phyloP scores from a whole-genome alignment of 2,113 vertebrate species.

The Talpa occidentalis region DNA sequence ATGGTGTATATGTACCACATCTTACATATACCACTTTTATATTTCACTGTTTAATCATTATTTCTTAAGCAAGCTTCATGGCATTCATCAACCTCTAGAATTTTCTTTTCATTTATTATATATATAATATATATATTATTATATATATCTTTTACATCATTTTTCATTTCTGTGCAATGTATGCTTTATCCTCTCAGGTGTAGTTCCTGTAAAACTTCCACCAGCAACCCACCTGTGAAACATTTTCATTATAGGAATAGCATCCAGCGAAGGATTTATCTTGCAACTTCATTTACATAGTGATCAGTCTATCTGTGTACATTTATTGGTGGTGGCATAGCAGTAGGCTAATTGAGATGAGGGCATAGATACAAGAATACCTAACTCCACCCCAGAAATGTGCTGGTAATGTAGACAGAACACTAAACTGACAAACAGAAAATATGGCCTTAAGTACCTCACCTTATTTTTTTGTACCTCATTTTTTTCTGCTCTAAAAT shows the following conservation, averaged over 20 bases:
- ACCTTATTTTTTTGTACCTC: background rate
- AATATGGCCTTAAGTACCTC: rapidly evolving
- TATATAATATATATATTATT: too few species aligned
- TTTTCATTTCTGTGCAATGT: too few species aligned
- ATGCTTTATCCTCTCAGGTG: too few species aligned
- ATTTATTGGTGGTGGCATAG: background rate
- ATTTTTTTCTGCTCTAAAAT: background rate
- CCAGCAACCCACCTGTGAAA: too few species aligned
- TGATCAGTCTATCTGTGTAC: background rate
- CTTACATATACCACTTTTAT: background rate
- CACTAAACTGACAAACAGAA: background rate
- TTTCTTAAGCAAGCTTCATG: background rate
- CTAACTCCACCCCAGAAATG: background rate
- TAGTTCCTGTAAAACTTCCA: too few species aligned
- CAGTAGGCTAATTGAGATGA: background rate
- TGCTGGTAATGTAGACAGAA: background rate
- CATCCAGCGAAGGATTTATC: background rate
- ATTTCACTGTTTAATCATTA: background rate
- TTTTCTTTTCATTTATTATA: background rate
- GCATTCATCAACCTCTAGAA: background rate
- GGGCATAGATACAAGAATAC: background rate
- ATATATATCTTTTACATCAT: too few species aligned
- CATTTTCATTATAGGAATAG: background rate
- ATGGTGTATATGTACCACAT: too few species aligned
- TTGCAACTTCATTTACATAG: background rate